Evolutionary conservation across 2,797 vertebrate genomes (phyloP).

Genomic region (Cossypha heuglini): DNA sequence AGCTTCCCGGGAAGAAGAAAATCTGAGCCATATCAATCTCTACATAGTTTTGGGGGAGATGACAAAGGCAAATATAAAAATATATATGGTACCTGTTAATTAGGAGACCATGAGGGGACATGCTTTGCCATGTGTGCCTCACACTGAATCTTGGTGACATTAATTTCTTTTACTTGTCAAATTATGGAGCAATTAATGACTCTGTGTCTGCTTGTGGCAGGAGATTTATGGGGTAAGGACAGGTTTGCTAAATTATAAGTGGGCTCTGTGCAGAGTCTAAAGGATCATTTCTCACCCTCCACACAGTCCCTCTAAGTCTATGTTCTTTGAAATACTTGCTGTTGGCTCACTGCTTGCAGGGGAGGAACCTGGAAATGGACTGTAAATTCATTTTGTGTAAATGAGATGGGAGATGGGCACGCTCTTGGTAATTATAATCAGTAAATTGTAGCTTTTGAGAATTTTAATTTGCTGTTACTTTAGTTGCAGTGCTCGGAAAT

Average conservation of each 20-base stretch:
- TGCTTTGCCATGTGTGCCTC: neutral
- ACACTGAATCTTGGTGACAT: neutral
- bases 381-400: neutral
- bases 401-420: neutral
- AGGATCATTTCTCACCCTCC: neutral
- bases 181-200: neutral
- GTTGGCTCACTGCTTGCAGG: neutral
- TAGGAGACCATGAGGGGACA: rapidly evolving
- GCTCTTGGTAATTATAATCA: neutral
- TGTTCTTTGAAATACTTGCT: neutral
- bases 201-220: neutral
- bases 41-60: neutral
- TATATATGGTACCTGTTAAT: neutral
- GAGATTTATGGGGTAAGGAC: neutral
- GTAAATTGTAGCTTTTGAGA: neutral
- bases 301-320: neutral
- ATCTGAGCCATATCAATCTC: neutral
- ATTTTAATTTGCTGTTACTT: neutral
- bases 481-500: neutral
- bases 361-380: neutral
- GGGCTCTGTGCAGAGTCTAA: neutral
- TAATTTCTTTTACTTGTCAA: neutral
- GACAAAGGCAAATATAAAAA: neutral
- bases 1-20: neutral
- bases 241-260: neutral